Percentiles rank a stretch among this genome's conserved stretches.
These are phyloP conservation scores for Drosophila pruinosa DNA, from an alignment of 1,140 invertebrate species.

Conservation along the genomic window DNA sequence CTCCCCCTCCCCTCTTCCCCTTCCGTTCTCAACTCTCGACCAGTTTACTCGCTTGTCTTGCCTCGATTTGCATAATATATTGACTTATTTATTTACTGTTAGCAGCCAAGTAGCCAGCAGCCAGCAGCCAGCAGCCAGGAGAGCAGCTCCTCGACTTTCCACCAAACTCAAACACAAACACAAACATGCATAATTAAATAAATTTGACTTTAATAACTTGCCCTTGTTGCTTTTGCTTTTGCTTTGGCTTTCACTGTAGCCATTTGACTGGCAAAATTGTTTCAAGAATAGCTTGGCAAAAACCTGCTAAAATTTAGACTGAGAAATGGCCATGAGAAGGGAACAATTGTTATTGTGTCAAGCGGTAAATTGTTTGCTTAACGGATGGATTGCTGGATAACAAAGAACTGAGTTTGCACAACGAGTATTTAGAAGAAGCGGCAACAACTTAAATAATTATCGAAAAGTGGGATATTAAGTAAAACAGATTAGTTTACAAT, in stretches of 20 bases:
- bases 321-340: constrained; percentile 9
- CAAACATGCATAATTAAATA: constrained; percentile 64
- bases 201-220: constrained; percentile 73
- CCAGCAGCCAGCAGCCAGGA: background rate
- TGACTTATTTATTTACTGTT: constrained; percentile 40
- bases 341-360: background rate
- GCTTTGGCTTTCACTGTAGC: no score
- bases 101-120: constrained; percentile 2
- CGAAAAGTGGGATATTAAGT: background rate
- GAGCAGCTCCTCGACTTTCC: background rate
- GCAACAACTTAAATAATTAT: background rate
- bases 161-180: background rate
- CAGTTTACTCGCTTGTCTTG: constrained; percentile 18
- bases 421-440: background rate
- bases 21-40: background rate
- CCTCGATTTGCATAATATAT: constrained; percentile 42
- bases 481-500: no score
- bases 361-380: background rate
- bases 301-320: background rate
- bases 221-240: no score
- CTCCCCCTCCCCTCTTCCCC: background rate
- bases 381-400: constrained; percentile 5
- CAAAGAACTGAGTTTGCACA: background rate
- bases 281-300: background rate
- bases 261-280: background rate